phyloP scores from a whole-genome alignment of 2,797 vertebrate genomes.

The Phrynocephalus forsythii region DNA sequence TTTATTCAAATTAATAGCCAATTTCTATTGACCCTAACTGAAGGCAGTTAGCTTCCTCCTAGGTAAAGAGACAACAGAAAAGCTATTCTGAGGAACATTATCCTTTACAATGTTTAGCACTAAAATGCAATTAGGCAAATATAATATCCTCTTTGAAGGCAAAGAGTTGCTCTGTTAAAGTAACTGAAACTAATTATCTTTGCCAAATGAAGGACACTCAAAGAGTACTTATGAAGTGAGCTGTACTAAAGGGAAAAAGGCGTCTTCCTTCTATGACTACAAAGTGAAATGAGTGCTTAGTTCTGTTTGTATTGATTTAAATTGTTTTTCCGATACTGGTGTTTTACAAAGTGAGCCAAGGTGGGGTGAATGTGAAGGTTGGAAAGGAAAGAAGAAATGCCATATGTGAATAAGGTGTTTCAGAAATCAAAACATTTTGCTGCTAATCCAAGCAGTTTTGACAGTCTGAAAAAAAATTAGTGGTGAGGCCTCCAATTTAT shows the following conservation, averaged over 20 bases:
- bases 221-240: slow-evolving; percentile 53
- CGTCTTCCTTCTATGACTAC: slow-evolving; percentile 53
- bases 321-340: slow-evolving; percentile 51
- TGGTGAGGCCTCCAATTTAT: too few species aligned
- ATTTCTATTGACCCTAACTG: slow-evolving; percentile 59
- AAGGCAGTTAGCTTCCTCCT: slow-evolving; percentile 37
- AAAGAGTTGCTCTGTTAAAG: slow-evolving; percentile 71
- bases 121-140: slow-evolving; percentile 75
- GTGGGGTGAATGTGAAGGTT: slow-evolving; percentile 52
- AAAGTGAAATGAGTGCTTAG: slow-evolving; percentile 44
- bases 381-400: slow-evolving; percentile 41
- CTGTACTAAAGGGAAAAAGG: slow-evolving; percentile 48
- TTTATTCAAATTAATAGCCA: slow-evolving; percentile 50
- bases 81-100: slow-evolving; percentile 57
- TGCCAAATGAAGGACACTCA: slow-evolving; percentile 68
- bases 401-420: slow-evolving; percentile 41
- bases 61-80: slow-evolving; percentile 42
- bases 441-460: too few species aligned
- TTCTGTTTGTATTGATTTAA: slow-evolving; percentile 58
- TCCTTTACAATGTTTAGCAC: slow-evolving; percentile 67
- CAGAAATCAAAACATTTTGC: background rate
- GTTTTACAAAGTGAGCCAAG: slow-evolving; percentile 54
- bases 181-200: slow-evolving; percentile 73
- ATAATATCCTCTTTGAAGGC: slow-evolving; percentile 73
- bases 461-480: too few species aligned